A percentile compares a stretch with the other conserved stretches of the same genome.
Evolutionary conservation across 2,888 invertebrate genomes (phyloP).

Genomic region (Pyrrhia umbra): DNA sequence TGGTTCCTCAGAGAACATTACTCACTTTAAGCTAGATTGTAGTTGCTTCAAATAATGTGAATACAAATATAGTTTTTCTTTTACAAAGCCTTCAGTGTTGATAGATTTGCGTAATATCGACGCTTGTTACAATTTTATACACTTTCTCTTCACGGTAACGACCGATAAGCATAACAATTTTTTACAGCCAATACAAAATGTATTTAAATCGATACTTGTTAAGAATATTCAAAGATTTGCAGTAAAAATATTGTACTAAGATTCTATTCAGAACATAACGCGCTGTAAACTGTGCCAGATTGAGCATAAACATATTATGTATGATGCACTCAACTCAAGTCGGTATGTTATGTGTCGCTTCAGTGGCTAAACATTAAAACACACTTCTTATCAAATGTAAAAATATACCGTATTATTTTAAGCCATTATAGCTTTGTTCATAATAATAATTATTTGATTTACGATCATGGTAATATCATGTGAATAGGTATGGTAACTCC

Average conservation of each 20-base stretch:
- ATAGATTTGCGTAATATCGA: slow-evolving; percentile 10
- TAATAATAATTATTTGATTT: not conserved
- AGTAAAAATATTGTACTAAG: too few species aligned
- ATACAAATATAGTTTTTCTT: not conserved
- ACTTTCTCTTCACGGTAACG: slow-evolving; percentile 10
- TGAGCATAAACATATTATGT: not conserved
- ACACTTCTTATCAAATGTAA: not conserved
- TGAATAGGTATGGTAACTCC: slow-evolving; percentile 1
- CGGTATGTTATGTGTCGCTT: not conserved
- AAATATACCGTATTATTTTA: not conserved
- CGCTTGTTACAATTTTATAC: slow-evolving; percentile 15
- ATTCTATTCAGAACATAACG: too few species aligned
- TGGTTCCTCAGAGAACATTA: not conserved
- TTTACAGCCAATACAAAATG: not conserved
- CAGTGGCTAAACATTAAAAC: not conserved
- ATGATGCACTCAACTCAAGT: not conserved
- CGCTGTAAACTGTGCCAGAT: not conserved
- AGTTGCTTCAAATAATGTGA: too few species aligned
- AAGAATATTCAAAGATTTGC: not conserved
- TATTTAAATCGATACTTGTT: not conserved
- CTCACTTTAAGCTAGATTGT: too few species aligned
- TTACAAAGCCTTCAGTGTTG: not conserved
- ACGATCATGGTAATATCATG: too few species aligned
- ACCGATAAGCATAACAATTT: slow-evolving; percentile 18
- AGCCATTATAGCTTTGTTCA: not conserved